phyloP scores from a whole-genome alignment of 92 coral and sea anemone species.

The Phenganax subtilis region DNA sequence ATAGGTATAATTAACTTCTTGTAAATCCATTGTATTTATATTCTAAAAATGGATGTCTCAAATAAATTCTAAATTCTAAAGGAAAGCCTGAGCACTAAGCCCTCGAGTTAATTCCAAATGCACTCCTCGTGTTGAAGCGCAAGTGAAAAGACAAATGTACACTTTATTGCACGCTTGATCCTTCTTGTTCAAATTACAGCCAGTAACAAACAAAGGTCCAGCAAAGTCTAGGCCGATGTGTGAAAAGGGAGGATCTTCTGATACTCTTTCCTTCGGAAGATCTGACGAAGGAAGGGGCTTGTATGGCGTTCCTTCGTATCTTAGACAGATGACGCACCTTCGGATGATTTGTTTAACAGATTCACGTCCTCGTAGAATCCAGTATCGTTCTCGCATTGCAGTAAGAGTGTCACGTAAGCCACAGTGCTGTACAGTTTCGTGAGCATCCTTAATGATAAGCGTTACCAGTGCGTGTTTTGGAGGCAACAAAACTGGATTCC shows the following conservation, averaged over 20 bases:
- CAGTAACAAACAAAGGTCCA: slow-evolving; percentile 20
- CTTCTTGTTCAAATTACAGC: slow-evolving; percentile 1
- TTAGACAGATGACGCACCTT: slow-evolving; percentile 46
- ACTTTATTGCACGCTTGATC: background rate
- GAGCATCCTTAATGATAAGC: slow-evolving; percentile 47
- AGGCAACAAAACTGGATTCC: slow-evolving; percentile 53
- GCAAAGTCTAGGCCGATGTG: slow-evolving; percentile 42
- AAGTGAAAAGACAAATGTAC: slow-evolving; percentile 43
- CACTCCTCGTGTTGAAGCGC: slow-evolving; percentile 41
- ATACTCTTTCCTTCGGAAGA: slow-evolving; percentile 38
- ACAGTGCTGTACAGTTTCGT: slow-evolving; percentile 49
- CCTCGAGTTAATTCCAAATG: slow-evolving; percentile 37
- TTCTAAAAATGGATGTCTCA: too few relatives aligned
- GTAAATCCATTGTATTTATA: too few relatives aligned
- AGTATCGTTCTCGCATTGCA: slow-evolving; percentile 51
- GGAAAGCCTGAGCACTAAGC: slow-evolving; percentile 28
- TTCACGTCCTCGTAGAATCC: slow-evolving; percentile 59
- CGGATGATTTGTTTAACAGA: slow-evolving; percentile 46
- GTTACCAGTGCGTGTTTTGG: slow-evolving; percentile 43
- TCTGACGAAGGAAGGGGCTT: slow-evolving; percentile 16
- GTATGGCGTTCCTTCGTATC: slow-evolving; percentile 24
- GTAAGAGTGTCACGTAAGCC: slow-evolving; percentile 59
- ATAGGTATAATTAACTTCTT: too few relatives aligned
- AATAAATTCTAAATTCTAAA: slow-evolving; percentile 40
- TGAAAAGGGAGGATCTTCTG: slow-evolving; percentile 42